Percentiles rank a stretch among this genome's conserved stretches.
phyloP scores from a whole-genome alignment of 2,888 invertebrate species.

The Stenodera caucasica region DNA sequence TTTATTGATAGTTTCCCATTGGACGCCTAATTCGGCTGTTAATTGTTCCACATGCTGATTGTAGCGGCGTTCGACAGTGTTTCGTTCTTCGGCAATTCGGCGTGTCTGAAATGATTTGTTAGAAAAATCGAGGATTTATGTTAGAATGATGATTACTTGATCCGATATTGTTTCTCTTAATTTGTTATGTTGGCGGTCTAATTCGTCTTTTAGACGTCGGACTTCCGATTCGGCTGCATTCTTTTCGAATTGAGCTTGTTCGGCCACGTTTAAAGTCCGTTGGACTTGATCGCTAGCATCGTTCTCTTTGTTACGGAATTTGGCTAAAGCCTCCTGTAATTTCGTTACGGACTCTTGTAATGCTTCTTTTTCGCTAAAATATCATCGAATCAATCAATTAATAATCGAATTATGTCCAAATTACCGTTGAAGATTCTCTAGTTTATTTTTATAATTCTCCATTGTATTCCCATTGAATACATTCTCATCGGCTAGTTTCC shows the following conservation, averaged over 20 bases:
- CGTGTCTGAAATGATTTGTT: conserved; percentile 52
- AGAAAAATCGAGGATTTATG: no score
- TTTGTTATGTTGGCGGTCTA: conserved; percentile 75
- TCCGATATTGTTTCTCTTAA: conserved; percentile 76
- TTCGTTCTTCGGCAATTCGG: conserved; percentile 70
- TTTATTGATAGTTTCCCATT: conserved; percentile 79
- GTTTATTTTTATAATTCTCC: conserved; percentile 68
- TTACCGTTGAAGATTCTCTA: conserved; percentile 70
- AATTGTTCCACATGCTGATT: conserved; percentile 75
- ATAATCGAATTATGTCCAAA: no score
- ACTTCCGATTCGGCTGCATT: conserved; percentile 76
- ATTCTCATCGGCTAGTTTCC: conserved; percentile 51
- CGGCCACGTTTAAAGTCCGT: conserved; percentile 69
- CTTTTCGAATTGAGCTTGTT: conserved; percentile 77
- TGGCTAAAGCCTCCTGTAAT: conserved; percentile 66
- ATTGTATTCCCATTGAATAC: conserved; percentile 61
- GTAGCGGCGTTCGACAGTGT: conserved; percentile 73
- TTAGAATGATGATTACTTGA: conserved; percentile 58
- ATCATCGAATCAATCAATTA: no score
- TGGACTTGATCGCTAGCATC: conserved; percentile 68
- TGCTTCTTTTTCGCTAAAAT: conserved; percentile 65
- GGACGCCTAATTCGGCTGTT: conserved; percentile 75
- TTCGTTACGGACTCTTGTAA: conserved; percentile 71
- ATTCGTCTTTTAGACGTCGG: conserved; percentile 73
- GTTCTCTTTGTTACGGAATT: conserved; percentile 65